Conservation (phyloP, 2,113 vertebrate species). For the Hyaena hyaena region DNA sequence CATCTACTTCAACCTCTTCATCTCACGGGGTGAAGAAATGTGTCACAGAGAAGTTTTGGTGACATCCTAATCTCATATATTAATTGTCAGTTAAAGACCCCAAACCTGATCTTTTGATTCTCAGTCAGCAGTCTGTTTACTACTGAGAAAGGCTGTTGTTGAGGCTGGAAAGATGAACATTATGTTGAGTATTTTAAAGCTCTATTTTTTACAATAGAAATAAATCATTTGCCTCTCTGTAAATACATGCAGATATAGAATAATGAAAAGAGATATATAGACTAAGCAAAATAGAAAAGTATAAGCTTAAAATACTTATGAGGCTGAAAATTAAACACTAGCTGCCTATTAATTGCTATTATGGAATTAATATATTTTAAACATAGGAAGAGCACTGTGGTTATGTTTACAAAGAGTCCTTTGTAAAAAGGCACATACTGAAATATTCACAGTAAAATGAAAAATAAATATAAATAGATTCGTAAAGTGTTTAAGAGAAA, state of each 20-base stretch:
- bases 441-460: slow-evolving; percentile 37
- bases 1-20: neutral
- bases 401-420: neutral
- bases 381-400: neutral
- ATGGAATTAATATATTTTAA: slow-evolving; percentile 30
- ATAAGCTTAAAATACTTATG: neutral
- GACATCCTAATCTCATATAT: neutral
- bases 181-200: neutral
- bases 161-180: neutral
- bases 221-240: neutral
- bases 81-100: neutral
- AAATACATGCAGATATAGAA: neutral
- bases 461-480: slow-evolving; percentile 41
- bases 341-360: neutral
- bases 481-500: neutral
- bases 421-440: neutral
- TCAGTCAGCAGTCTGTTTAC: neutral
- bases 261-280: neutral
- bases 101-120: neutral
- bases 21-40: neutral
- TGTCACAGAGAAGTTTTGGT: neutral
- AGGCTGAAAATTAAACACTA: neutral
- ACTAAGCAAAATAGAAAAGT: neutral
- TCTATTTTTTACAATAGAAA: neutral
- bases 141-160: neutral